phyloP scores from a whole-genome alignment of 2,113 vertebrate genomes.

The Empidonax traillii region DNA sequence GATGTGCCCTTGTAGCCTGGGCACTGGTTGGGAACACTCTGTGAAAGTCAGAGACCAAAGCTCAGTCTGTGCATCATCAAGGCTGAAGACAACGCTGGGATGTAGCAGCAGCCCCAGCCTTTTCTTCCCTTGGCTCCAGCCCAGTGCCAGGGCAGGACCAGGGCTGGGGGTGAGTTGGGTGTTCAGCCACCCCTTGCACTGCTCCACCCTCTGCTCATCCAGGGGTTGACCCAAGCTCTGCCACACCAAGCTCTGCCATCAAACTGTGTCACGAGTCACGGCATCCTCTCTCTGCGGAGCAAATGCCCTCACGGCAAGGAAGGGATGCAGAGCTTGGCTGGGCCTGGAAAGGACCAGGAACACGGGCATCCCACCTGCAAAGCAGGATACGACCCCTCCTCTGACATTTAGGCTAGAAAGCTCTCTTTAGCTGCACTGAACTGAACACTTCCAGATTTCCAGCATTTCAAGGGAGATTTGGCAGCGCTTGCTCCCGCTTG shows the following conservation, averaged over 20 bases:
- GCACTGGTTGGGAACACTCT: background rate
- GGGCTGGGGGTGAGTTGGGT: background rate
- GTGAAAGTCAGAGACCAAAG: background rate
- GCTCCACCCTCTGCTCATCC: accelerated
- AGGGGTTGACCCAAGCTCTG: background rate
- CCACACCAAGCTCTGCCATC: background rate
- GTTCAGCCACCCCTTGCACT: background rate
- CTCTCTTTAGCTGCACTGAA: background rate
- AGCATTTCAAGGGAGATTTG: slow-evolving; percentile 59
- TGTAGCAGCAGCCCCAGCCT: background rate
- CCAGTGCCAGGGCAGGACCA: accelerated
- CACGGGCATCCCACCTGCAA: background rate
- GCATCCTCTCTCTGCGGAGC: background rate
- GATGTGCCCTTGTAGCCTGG: background rate
- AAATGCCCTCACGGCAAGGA: background rate
- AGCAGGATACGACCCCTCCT: background rate
- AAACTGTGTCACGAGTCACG: background rate
- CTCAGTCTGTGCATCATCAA: background rate
- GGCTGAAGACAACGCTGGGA: background rate
- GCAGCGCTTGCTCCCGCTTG: background rate
- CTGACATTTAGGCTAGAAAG: background rate
- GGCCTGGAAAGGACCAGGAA: background rate
- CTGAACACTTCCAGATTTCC: slow-evolving; percentile 64
- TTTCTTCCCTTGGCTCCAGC: background rate
- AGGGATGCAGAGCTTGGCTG: background rate